Percentiles rank a stretch among this genome's conserved stretches.
These are phyloP conservation scores for Choristoneura fumiferana DNA, from an alignment of 1,140 invertebrate species.

Conservation along the genomic window DNA sequence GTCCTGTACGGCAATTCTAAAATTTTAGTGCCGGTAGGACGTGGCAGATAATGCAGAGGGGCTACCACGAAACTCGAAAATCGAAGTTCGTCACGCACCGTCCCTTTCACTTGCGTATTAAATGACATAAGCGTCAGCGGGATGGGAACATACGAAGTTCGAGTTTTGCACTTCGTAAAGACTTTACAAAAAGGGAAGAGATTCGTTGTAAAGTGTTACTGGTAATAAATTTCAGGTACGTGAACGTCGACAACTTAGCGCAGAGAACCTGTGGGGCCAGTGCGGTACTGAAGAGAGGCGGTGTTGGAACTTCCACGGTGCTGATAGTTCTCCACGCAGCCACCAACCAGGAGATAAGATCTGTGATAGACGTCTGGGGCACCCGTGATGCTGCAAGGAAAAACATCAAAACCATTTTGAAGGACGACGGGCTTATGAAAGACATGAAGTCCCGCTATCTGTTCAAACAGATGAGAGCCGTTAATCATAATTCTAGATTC, in stretches of 20 bases:
- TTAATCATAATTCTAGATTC: constrained; percentile 44
- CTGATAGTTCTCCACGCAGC: constrained; percentile 52
- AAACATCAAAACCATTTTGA: neutral
- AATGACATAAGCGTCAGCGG: too few relatives aligned
- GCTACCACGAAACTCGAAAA: too few relatives aligned
- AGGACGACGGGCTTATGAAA: constrained; percentile 24
- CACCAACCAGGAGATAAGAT: constrained; percentile 54
- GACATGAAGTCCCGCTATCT: constrained; percentile 45
- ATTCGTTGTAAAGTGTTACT: too few relatives aligned
- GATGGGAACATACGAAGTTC: too few relatives aligned
- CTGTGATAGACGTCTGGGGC: constrained; percentile 65
- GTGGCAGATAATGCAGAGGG: too few relatives aligned
- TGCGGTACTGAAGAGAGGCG: constrained; percentile 47
- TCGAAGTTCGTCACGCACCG: too few relatives aligned
- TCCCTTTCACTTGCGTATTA: too few relatives aligned
- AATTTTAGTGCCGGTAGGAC: too few relatives aligned
- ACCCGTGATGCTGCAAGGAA: constrained; percentile 22
- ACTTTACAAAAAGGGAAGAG: too few relatives aligned
- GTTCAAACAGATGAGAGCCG: constrained; percentile 39
- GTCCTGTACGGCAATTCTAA: too few relatives aligned
- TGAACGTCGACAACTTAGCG: constrained; percentile 62
- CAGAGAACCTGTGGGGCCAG: constrained; percentile 54
- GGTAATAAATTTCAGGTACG: constrained; percentile 39
- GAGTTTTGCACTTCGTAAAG: too few relatives aligned
- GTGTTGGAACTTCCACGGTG: constrained; percentile 42